phyloP scores from a whole-genome alignment of 2,113 vertebrate species.

The Centropristis striata region DNA sequence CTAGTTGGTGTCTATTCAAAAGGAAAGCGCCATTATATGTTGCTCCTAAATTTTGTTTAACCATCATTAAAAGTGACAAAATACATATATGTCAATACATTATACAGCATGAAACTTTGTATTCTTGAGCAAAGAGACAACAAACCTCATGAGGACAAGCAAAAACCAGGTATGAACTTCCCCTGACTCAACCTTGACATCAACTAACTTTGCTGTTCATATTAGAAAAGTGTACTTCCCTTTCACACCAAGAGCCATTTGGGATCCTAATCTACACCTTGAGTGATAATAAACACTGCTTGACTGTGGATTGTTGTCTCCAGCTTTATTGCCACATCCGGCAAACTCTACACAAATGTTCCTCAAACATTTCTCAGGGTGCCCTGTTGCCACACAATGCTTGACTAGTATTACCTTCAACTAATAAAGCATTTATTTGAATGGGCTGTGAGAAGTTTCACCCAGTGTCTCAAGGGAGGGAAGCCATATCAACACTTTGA shows the following conservation, averaged over 20 bases:
- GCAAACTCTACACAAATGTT: conserved; percentile 34
- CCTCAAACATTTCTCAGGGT: conserved; percentile 50
- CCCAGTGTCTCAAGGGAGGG: neutral
- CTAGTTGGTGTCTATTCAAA: neutral
- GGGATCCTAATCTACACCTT: conserved; percentile 39
- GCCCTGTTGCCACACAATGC: conserved; percentile 43
- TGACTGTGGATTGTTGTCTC: neutral
- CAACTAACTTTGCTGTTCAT: neutral
- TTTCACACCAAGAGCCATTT: conserved; percentile 28
- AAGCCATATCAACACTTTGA: conserved; percentile 60
- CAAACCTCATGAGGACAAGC: neutral
- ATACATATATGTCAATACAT: neutral
- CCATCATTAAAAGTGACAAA: neutral
- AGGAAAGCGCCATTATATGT: neutral
- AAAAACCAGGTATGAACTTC: neutral
- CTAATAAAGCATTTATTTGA: conserved; percentile 57
- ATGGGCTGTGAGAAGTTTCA: conserved; percentile 41
- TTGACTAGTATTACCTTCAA: conserved; percentile 55
- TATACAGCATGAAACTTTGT: neutral
- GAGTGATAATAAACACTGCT: conserved; percentile 28
- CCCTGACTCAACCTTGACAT: neutral
- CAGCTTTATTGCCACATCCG: conserved; percentile 25
- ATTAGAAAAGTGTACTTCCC: neutral
- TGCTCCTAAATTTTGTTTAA: neutral
- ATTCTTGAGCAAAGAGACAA: neutral